A percentile compares a stretch with the other conserved stretches of the same genome.
Conservation (phyloP, 2,888 invertebrate genomes). For the Octodonta nipae region DNA sequence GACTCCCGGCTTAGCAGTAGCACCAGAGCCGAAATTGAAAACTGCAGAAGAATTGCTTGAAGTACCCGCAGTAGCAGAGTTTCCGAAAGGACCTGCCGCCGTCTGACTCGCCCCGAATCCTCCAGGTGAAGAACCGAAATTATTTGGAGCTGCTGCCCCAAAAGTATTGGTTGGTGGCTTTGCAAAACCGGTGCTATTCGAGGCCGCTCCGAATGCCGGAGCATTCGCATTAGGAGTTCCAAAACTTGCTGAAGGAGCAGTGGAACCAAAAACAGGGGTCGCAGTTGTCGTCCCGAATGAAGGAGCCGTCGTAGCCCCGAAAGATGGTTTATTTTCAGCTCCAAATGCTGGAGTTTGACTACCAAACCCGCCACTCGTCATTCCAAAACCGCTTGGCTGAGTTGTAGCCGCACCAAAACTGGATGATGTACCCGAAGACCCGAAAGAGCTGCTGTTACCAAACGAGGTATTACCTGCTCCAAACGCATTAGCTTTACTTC, state of each 20-base stretch:
- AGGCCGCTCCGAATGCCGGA: no score
- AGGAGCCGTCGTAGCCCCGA: slow-evolving; percentile 3
- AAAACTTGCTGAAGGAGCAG: slow-evolving; percentile 5
- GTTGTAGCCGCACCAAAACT: no score
- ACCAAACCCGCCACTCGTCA: slow-evolving; percentile 20
- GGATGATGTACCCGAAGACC: no score
- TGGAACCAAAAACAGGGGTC: slow-evolving; percentile 13
- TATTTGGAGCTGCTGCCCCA: slow-evolving; percentile 5
- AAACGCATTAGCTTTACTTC: slow-evolving; percentile 13
- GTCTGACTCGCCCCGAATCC: neutral
- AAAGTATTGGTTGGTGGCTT: slow-evolving; percentile 9
- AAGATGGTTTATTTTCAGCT: neutral
- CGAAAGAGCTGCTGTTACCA: slow-evolving; percentile 8
- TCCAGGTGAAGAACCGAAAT: neutral
- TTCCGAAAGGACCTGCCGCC: no score
- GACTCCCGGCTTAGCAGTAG: slow-evolving; percentile 11
- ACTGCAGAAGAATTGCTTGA: slow-evolving; percentile 6
- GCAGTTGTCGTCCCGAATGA: slow-evolving; percentile 5
- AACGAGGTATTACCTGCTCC: slow-evolving; percentile 5
- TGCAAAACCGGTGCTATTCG: no score
- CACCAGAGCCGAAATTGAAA: slow-evolving; percentile 10
- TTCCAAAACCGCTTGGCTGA: slow-evolving; percentile 11
- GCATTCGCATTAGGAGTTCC: slow-evolving; percentile 6
- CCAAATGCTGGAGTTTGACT: slow-evolving; percentile 4
- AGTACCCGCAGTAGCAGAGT: no score